Conservation (phyloP, 2,113 vertebrate genomes). For the Nibea coibor region DNA sequence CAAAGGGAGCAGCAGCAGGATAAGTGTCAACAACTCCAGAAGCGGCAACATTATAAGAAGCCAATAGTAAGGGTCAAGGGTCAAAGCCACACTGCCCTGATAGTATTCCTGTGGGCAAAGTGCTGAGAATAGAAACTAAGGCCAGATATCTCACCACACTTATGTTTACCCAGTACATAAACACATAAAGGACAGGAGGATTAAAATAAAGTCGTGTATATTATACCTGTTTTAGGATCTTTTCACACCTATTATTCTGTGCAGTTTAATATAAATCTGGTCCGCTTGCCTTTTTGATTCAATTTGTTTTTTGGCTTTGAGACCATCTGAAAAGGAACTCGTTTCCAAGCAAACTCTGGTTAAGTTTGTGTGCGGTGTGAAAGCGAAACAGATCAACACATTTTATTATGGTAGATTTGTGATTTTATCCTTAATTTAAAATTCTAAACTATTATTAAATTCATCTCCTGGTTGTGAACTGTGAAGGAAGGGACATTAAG, state of each 20-base stretch:
- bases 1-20: slow-evolving; percentile 1
- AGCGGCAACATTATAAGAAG: slow-evolving; percentile 26
- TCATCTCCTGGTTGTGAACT: not conserved
- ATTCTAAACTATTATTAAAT: not conserved
- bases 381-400: not conserved
- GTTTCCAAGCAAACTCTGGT: not conserved
- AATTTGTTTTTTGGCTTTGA: not conserved
- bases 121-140: slow-evolving; percentile 6
- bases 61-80: slow-evolving; percentile 28
- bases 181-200: not conserved
- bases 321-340: not conserved
- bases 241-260: not conserved
- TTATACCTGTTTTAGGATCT: not conserved
- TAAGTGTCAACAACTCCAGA: slow-evolving; percentile 25
- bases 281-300: not conserved
- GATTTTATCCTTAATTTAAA: not conserved
- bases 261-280: not conserved
- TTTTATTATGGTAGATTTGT: not conserved
- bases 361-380: not conserved
- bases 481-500: too few relatives aligned
- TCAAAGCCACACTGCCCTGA: slow-evolving; percentile 17
- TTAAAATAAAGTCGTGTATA: not conserved
- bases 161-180: not conserved
- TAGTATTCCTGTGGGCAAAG: slow-evolving; percentile 14
- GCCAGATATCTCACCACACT: not conserved